phyloP scores from a whole-genome alignment of 2,113 vertebrate genomes.

The Mastomys natalensis region DNA sequence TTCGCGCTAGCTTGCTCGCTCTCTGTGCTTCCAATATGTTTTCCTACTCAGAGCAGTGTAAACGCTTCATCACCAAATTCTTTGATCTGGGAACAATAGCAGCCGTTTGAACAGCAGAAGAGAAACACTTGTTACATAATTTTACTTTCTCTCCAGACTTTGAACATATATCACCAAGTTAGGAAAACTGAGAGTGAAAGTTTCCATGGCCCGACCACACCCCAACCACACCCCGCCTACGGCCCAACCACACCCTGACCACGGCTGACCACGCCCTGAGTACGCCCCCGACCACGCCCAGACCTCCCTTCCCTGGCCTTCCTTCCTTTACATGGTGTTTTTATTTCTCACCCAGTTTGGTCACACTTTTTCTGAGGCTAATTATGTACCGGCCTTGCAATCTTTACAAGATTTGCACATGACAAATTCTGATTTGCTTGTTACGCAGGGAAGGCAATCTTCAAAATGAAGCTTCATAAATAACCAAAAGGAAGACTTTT shows the following conservation, averaged over 20 bases:
- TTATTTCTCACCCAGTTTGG: constrained; percentile 70
- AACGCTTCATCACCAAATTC: constrained; percentile 71
- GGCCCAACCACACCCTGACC: constrained; percentile 68
- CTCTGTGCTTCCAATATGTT: constrained; percentile 66
- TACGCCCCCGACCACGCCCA: constrained; percentile 69
- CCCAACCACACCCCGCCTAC: not conserved
- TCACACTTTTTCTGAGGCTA: constrained; percentile 81
- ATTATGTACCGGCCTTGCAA: constrained; percentile 81
- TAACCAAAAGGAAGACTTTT: constrained; percentile 81
- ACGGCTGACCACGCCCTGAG: constrained; percentile 60
- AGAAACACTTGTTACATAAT: constrained; percentile 68
- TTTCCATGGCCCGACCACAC: constrained; percentile 63
- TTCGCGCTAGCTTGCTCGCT: not conserved
- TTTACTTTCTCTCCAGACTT: constrained; percentile 68
- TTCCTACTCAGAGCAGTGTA: constrained; percentile 42
- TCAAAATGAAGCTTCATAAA: constrained; percentile 82
- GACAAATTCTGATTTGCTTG: constrained; percentile 84
- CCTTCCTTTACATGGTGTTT: constrained; percentile 65
- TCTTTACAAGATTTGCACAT: constrained; percentile 84
- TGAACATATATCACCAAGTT: constrained; percentile 43
- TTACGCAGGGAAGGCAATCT: constrained; percentile 81
- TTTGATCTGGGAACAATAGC: constrained; percentile 80
- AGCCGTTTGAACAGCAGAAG: constrained; percentile 67
- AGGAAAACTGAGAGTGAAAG: constrained; percentile 35
- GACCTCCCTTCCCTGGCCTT: constrained; percentile 46